phyloP scores from a whole-genome alignment of 2,888 invertebrate genomes.

The Zele albiditarsus region DNA sequence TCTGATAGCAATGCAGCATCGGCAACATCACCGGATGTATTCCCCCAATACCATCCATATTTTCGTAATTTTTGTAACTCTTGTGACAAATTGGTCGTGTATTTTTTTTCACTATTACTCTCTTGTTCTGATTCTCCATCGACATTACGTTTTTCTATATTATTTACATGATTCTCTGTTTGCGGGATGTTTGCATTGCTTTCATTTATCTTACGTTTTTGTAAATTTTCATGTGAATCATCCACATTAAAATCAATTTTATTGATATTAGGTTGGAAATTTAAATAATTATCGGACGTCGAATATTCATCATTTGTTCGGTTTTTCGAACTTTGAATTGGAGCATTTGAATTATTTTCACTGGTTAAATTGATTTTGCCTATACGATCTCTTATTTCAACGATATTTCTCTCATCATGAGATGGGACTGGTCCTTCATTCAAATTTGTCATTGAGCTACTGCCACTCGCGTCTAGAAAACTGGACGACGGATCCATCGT shows the following conservation, averaged over 20 bases:
- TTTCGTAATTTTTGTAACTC: slow-evolving; percentile 63
- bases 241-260: background rate
- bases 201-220: slow-evolving; percentile 31
- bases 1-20: slow-evolving; percentile 80
- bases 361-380: slow-evolving; percentile 4
- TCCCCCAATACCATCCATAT: slow-evolving; percentile 88
- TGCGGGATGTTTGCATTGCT: slow-evolving; percentile 27
- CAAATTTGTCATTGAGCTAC: background rate
- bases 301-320: background rate
- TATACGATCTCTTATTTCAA: slow-evolving; percentile 34
- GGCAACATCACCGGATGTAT: slow-evolving; percentile 82
- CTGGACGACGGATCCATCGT: slow-evolving; percentile 40
- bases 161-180: background rate
- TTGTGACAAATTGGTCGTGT: slow-evolving; percentile 54
- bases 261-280: background rate
- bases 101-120: slow-evolving; percentile 3
- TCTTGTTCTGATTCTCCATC: background rate
- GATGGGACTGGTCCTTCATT: slow-evolving; percentile 17
- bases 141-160: background rate
- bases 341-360: background rate
- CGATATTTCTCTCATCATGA: slow-evolving; percentile 9
- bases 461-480: slow-evolving; percentile 19
- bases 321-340: background rate
- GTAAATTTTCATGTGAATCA: background rate
- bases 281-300: slow-evolving; percentile 5